phyloP scores from a whole-genome alignment of 2,888 invertebrate species.

The Coleophora deauratella region DNA sequence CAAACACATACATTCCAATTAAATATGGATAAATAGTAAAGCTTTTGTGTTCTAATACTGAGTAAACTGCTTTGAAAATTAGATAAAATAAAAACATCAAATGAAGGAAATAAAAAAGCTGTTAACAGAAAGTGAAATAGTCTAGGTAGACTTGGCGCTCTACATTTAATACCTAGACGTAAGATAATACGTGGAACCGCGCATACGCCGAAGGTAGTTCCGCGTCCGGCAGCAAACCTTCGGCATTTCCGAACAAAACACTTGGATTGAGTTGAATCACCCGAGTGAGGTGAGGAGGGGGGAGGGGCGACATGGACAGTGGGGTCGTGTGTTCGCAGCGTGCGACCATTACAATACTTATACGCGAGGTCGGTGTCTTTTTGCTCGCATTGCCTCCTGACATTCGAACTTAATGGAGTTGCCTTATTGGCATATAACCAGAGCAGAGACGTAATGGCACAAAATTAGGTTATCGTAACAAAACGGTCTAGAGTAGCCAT shows the following conservation, averaged over 20 bases:
- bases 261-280: slow-evolving; percentile 43
- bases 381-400: slow-evolving; percentile 62
- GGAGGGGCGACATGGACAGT: slow-evolving; percentile 17
- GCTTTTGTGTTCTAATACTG: too few relatives aligned
- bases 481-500: slow-evolving; percentile 67
- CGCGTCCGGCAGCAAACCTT: slow-evolving; percentile 73
- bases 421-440: slow-evolving; percentile 66
- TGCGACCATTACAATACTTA: slow-evolving; percentile 36
- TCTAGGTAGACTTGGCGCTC: too few relatives aligned
- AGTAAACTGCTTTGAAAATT: too few relatives aligned
- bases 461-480: slow-evolving; percentile 71
- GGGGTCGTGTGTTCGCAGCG: slow-evolving; percentile 25
- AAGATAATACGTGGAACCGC: slow-evolving; percentile 61
- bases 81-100: too few relatives aligned
- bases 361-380: slow-evolving; percentile 61
- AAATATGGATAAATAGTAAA: too few relatives aligned
- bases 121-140: too few relatives aligned
- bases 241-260: slow-evolving; percentile 60
- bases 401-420: slow-evolving; percentile 67
- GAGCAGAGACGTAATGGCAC: slow-evolving; percentile 58
- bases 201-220: slow-evolving; percentile 63
- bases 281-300: slow-evolving; percentile 16
- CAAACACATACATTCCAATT: too few relatives aligned
- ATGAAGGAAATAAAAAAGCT: too few relatives aligned
- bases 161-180: slow-evolving; percentile 13